Percentiles rank a stretch among this genome's conserved stretches.
Evolutionary conservation across 2,113 vertebrate species (phyloP).

Genomic region (Chlorodrepanis virens): DNA sequence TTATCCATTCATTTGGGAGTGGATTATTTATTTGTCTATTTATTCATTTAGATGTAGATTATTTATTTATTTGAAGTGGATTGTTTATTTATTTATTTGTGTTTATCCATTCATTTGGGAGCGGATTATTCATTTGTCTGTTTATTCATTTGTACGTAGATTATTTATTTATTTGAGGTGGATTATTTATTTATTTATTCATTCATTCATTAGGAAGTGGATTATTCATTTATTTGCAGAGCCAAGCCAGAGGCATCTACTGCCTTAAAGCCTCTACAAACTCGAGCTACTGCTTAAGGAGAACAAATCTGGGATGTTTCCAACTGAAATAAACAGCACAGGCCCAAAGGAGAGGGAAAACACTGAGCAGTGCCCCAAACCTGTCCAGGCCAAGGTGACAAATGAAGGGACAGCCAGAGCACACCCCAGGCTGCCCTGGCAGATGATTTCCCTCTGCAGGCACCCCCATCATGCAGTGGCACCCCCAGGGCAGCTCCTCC

Average conservation of each 20-base stretch:
- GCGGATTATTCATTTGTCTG: neutral
- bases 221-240: neutral
- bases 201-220: neutral
- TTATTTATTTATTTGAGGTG: no score
- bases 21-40: neutral
- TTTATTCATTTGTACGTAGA: no score
- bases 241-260: neutral
- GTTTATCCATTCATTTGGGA: no score
- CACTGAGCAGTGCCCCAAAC: neutral
- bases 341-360: neutral
- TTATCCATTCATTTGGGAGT: no score
- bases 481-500: neutral
- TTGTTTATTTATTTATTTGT: neutral
- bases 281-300: neutral
- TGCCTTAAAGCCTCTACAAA: neutral
- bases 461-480: conserved; percentile 34
- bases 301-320: neutral
- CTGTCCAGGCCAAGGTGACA: neutral
- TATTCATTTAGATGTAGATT: neutral
- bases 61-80: neutral
- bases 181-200: neutral
- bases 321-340: conserved; percentile 3
- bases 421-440: neutral
- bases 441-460: neutral
- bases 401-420: neutral